Evolutionary conservation across 2,113 vertebrate species (phyloP).

Genomic region (Archilochus colubris): DNA sequence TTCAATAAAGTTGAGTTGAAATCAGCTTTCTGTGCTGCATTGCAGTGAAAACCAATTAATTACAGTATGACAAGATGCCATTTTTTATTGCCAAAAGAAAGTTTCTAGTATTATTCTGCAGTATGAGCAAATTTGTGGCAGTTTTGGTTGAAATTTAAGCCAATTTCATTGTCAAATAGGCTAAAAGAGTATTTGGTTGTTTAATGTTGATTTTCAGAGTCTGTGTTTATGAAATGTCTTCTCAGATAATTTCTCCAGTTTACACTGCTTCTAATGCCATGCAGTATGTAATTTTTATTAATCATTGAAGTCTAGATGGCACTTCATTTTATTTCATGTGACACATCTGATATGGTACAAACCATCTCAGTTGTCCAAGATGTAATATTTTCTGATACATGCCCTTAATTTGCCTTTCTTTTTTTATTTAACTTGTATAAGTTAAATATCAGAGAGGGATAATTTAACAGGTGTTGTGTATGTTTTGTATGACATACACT

Average conservation of each 20-base stretch:
- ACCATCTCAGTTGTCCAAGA: neutral
- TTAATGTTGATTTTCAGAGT: neutral
- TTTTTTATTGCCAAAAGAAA: constrained; percentile 15
- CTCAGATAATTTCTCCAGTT: neutral
- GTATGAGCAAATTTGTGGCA: neutral
- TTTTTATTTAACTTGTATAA: neutral
- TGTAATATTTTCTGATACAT: neutral
- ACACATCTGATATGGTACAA: neutral
- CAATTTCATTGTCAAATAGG: neutral
- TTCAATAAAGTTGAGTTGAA: constrained; percentile 23
- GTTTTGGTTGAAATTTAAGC: neutral
- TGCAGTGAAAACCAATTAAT: constrained; percentile 36
- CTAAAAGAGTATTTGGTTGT: neutral
- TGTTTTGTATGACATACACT: neutral
- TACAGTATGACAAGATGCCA: neutral
- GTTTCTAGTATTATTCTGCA: neutral
- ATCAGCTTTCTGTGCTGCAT: constrained; percentile 33
- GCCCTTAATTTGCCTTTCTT: neutral
- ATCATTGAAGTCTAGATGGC: neutral
- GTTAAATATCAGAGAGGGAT: neutral
- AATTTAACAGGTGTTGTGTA: neutral
- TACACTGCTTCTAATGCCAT: neutral
- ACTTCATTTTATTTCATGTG: neutral
- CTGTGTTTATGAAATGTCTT: neutral
- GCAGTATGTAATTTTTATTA: neutral